These are phyloP conservation scores for Etheostoma cragini DNA, from an alignment of 2,113 vertebrate species.

Conservation along the genomic window DNA sequence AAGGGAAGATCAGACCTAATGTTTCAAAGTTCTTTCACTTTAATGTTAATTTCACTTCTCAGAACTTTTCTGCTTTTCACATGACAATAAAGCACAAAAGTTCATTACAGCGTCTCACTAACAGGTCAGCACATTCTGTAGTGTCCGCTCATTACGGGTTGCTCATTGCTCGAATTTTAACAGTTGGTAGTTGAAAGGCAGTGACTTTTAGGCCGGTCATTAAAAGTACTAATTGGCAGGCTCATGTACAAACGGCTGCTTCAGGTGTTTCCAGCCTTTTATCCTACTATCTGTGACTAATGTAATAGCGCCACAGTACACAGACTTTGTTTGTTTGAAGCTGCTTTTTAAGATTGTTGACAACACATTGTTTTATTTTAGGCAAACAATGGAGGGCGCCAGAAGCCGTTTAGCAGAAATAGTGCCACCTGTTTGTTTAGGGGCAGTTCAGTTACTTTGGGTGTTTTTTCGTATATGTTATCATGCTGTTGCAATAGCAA, in stretches of 20 bases:
- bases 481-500: background rate
- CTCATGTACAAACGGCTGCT: background rate
- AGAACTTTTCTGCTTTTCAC: background rate
- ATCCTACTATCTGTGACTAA: background rate
- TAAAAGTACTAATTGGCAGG: conserved; percentile 13
- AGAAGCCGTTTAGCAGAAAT: background rate
- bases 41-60: background rate
- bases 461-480: background rate
- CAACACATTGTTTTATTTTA: background rate
- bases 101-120: background rate
- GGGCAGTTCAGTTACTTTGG: background rate
- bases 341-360: background rate
- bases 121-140: conserved; percentile 16
- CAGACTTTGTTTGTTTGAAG: background rate
- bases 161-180: background rate
- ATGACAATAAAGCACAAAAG: background rate
- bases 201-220: conserved; percentile 8
- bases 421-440: background rate
- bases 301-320: background rate
- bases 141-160: background rate
- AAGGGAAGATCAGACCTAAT: background rate
- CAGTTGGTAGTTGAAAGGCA: background rate
- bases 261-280: conserved; percentile 1
- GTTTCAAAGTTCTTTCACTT: background rate
- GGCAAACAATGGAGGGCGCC: background rate